Conservation (phyloP, 2,113 vertebrate species). For the Hippopotamus amphibius region DNA sequence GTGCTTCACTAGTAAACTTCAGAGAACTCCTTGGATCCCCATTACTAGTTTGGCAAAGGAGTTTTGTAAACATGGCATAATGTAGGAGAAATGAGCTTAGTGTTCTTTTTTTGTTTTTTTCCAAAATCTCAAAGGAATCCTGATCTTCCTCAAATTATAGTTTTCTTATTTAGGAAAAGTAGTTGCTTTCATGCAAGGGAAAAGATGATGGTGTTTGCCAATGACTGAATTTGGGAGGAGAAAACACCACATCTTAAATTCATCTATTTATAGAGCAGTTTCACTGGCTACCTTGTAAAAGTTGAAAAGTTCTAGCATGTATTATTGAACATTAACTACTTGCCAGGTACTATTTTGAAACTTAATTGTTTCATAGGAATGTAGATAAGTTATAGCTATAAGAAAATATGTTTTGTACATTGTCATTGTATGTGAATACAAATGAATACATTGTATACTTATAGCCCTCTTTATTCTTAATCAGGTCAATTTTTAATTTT, state of each 20-base stretch:
- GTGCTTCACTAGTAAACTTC: slow-evolving; percentile 15
- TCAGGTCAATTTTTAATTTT: slow-evolving; percentile 50
- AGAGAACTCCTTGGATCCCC: neutral
- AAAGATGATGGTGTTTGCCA: slow-evolving; percentile 39
- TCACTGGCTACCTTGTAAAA: slow-evolving; percentile 22
- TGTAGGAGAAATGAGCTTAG: slow-evolving; percentile 26
- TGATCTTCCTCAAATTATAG: slow-evolving; percentile 63
- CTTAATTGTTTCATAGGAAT: neutral
- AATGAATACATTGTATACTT: too few species aligned
- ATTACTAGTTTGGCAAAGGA: slow-evolving; percentile 35
- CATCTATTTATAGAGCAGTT: slow-evolving; percentile 32
- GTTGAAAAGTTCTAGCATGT: slow-evolving; percentile 10
- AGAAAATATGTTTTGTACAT: slow-evolving; percentile 43
- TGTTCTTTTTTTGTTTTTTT: slow-evolving; percentile 37
- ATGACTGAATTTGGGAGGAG: slow-evolving; percentile 30
- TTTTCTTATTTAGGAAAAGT: slow-evolving; percentile 62
- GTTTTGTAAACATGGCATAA: slow-evolving; percentile 48
- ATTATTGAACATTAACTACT: neutral
- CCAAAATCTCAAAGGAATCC: slow-evolving; percentile 48
- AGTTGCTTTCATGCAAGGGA: slow-evolving; percentile 52
- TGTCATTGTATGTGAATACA: neutral
- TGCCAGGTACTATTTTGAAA: neutral
- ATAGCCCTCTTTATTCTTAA: slow-evolving; percentile 23
- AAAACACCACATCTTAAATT: slow-evolving; percentile 14
- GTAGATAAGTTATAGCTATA: slow-evolving; percentile 34